A percentile compares a stretch with the other conserved stretches of the same genome.
Conservation (phyloP, 2,797 vertebrate genomes). For the Psittacula derbiana region DNA sequence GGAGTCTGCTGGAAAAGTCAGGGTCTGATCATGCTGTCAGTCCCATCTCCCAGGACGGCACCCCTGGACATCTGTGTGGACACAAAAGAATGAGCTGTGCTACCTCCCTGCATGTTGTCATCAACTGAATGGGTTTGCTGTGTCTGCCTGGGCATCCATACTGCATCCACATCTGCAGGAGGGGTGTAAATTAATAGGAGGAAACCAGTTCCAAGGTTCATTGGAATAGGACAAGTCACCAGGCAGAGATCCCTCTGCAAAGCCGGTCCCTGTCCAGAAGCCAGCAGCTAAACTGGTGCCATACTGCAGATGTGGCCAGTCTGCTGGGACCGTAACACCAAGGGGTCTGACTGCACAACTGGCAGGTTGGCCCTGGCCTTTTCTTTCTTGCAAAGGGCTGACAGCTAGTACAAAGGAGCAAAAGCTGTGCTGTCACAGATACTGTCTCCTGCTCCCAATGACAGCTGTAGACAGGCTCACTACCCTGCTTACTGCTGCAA, state of each 20-base stretch:
- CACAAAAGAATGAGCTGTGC: rapidly evolving
- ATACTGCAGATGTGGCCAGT: neutral
- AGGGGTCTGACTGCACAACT: neutral
- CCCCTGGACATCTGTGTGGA: neutral
- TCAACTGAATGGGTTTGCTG: neutral
- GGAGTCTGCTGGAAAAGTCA: neutral
- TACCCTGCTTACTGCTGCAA: neutral
- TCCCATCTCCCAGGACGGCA: neutral
- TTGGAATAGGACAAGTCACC: neutral
- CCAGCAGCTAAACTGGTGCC: neutral
- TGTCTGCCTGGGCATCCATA: neutral
- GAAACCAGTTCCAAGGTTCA: neutral
- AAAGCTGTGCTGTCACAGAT: neutral
- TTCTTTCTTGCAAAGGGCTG: neutral
- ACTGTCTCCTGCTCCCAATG: neutral
- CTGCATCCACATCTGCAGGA: neutral
- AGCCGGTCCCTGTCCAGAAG: neutral
- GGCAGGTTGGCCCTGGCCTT: neutral
- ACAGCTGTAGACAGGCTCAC: neutral
- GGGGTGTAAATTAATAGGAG: neutral
- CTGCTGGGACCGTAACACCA: neutral
- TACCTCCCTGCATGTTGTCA: neutral
- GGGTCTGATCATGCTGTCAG: neutral
- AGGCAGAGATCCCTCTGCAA: neutral
- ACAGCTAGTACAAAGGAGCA: neutral